Evolutionary conservation across 2,797 vertebrate species (phyloP), one percentile per base, ranked within the genome.

Genomic region (Lindbergichthys nudifrons): DNA sequence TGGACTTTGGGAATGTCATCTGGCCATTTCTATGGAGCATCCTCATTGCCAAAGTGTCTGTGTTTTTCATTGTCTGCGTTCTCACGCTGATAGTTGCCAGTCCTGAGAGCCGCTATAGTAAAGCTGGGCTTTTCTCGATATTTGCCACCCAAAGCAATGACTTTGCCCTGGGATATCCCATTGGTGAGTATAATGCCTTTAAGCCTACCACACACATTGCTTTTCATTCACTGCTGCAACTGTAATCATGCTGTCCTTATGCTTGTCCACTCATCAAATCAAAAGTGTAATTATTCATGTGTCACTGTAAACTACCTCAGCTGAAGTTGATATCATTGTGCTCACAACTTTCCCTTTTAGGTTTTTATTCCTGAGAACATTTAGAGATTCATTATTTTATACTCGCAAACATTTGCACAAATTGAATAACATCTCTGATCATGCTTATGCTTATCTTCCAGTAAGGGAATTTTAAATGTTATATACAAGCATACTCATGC

Each of bases 61-160:
- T 99, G 52, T 99, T 99, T 87, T 86, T 95, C 48, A 81, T 96
- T 61, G 98, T 99, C 4, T 97, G 96, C 50, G 4, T 96, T 58
- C 92, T 99, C 70, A 98, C 98, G 0, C 91, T 99, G 70, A 71
- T 99, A 59, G 96, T 98, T 43, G 92, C 97, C 71, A 95, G 86
- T 87, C 96, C 96, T 10, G 94, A 96, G 23, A 96, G 90, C 42
- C 94, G 98, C 62, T 98, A 95, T 80, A 96, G 96, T 78, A 99
- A 98, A 88, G 98, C 98, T 7, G 98, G 98, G 48, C 94, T 99
- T 39, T 99, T 95, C 87, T 96, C 98, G 56, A 98, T 99, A 90
- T 99, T 99, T 94, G 97, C 98, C 80, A 99, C 98, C 65, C 98
- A 99, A 82, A 99, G 98, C 93, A 99, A 99, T 88, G 98, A 99